Evolutionary conservation across 2,888 invertebrate genomes (phyloP).

Genomic region (Tuta absoluta): DNA sequence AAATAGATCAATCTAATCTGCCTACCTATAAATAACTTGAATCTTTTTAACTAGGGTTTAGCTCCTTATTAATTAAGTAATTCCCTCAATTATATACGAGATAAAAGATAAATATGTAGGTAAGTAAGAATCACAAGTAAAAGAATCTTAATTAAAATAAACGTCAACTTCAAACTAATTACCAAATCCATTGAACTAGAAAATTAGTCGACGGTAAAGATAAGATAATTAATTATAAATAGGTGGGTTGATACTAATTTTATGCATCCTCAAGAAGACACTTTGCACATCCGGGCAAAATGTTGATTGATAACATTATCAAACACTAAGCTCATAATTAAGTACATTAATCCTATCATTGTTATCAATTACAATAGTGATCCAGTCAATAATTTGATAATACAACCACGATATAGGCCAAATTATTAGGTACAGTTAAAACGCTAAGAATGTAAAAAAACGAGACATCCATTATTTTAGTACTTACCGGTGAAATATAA

Average conservation of each 20-base stretch:
- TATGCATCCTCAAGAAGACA: neutral
- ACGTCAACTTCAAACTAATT: conserved; percentile 3
- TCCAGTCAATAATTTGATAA: neutral
- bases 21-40: no score
- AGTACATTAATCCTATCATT: conserved; percentile 1
- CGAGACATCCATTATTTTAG: neutral
- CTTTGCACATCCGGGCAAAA: neutral
- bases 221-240: no score
- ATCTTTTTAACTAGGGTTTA: no score
- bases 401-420: neutral
- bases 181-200: neutral
- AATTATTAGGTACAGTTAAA: neutral
- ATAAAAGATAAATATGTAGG: neutral
- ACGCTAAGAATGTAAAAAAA: conserved; percentile 2
- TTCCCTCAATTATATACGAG: no score
- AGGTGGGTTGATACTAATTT: no score
- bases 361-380: neutral
- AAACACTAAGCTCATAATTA: neutral
- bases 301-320: conserved; percentile 4
- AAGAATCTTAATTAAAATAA: neutral
- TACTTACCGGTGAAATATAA: conserved; percentile 46
- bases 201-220: neutral
- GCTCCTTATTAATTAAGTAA: no score
- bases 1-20: no score
- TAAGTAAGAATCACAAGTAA: neutral